phyloP scores from a whole-genome alignment of 1,140 invertebrate genomes.

The Cydia amplana region DNA sequence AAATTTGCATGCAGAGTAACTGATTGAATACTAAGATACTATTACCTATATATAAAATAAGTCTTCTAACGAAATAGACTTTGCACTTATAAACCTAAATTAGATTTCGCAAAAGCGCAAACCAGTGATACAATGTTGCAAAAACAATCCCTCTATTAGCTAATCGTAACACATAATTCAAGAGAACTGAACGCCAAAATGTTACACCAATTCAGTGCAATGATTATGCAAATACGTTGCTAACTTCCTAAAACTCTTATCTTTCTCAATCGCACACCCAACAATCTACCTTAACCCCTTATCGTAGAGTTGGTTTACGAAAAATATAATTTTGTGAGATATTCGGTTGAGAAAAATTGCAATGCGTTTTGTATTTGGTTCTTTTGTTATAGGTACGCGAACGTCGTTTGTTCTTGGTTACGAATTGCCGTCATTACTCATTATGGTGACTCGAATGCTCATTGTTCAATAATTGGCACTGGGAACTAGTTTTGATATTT shows the following conservation, averaged over 20 bases:
- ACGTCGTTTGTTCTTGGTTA: not conserved
- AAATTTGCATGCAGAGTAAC: not conserved
- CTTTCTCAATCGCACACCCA: not conserved
- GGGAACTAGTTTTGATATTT: too few relatives aligned
- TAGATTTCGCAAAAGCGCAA: not conserved
- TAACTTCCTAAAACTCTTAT: not conserved
- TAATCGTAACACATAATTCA: not conserved
- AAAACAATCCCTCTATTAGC: not conserved
- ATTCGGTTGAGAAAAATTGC: not conserved
- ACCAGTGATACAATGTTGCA: not conserved
- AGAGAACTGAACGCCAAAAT: not conserved
- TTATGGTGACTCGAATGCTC: not conserved
- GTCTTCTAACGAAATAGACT: not conserved
- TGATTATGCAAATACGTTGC: not conserved
- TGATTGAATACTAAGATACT: not conserved
- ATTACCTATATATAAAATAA: not conserved
- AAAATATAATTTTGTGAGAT: not conserved
- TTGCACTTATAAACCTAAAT: not conserved
- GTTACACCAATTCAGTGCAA: slow-evolving; percentile 4
- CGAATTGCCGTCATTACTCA: slow-evolving; percentile 15
- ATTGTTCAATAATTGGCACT: slow-evolving; percentile 9
- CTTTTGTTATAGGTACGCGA: slow-evolving; percentile 28
- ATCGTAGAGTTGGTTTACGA: not conserved
- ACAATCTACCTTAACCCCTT: not conserved
- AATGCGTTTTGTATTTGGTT: not conserved